Percentiles rank a stretch among this genome's conserved stretches.
Conservation (phyloP, 1,140 invertebrate species). For the Cataglyphis hispanica region DNA sequence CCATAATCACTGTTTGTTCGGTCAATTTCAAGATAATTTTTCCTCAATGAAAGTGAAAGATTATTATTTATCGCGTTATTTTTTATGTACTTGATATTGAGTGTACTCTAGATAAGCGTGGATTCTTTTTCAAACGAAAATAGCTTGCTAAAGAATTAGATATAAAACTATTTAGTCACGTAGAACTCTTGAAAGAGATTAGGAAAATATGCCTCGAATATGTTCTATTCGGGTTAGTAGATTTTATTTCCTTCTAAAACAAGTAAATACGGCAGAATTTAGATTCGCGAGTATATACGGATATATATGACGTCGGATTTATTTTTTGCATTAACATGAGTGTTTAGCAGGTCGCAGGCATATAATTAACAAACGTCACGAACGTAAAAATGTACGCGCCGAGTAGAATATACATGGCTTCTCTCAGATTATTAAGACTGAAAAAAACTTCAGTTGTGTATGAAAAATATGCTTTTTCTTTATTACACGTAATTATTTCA, state of each 20-base stretch:
- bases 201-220: constrained; percentile 3
- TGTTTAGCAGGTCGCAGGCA: neutral
- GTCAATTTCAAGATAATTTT: neutral
- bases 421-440: constrained; percentile 3
- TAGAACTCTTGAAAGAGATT: constrained; percentile 18
- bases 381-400: constrained; percentile 7
- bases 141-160: neutral
- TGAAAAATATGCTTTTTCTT: constrained; percentile 14
- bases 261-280: constrained; percentile 45
- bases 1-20: neutral
- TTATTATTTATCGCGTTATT: neutral
- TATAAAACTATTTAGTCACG: constrained; percentile 11
- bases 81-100: neutral
- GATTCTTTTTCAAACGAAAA: constrained; percentile 7
- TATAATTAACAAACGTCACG: constrained; percentile 19
- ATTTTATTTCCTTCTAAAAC: constrained; percentile 55
- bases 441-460: neutral
- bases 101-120: constrained; percentile 13
- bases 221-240: neutral
- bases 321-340: constrained; percentile 46
- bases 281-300: constrained; percentile 6
- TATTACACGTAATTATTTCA: neutral
- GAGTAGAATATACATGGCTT: neutral
- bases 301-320: constrained; percentile 36
- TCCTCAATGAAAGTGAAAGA: too few species aligned